phyloP scores from a whole-genome alignment of 1,140 invertebrate species.

The Scaptomyza graminum region DNA sequence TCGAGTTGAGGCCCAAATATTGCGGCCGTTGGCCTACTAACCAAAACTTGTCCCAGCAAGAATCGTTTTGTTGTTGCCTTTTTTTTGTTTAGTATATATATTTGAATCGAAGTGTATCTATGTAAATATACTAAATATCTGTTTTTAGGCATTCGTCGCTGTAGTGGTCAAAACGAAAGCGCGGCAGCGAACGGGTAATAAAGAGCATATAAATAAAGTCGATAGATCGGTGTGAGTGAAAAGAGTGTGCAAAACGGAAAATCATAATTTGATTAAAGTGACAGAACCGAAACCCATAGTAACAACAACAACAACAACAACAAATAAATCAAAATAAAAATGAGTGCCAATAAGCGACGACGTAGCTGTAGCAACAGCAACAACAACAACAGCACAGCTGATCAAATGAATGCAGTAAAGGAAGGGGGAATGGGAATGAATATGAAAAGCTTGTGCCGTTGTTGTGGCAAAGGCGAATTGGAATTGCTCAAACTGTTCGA shows the following conservation, averaged over 20 bases:
- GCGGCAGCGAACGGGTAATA: conserved; percentile 11
- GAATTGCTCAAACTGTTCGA: conserved; percentile 64
- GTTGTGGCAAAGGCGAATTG: conserved; percentile 64
- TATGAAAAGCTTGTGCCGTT: conserved; percentile 65
- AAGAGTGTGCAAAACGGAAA: conserved; percentile 36
- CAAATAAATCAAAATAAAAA: conserved; percentile 32
- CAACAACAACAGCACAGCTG: conserved; percentile 23
- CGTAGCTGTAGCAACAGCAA: conserved; percentile 26
- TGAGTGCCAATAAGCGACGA: conserved; percentile 63
- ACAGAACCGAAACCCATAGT: conserved; percentile 24
- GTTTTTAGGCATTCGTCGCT: conserved; percentile 49
- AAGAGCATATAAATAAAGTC: conserved; percentile 17
- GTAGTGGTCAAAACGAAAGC: conserved; percentile 70
- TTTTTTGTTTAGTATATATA: conserved; percentile 24
- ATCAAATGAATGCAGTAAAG: conserved; percentile 15
- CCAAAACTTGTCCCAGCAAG: conserved; percentile 54
- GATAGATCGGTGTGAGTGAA: conserved; percentile 36
- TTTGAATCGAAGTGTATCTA: conserved; percentile 40
- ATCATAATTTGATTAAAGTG: conserved; percentile 33
- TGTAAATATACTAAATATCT: conserved; percentile 18
- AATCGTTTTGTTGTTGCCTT: conserved; percentile 18
- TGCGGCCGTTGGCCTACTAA: conserved; percentile 64
- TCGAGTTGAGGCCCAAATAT: conserved; percentile 21
- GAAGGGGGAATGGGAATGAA: background rate
- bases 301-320: conserved; percentile 17